phyloP scores from a whole-genome alignment of 2,113 vertebrate genomes.

The Melanerpes aurifrons region DNA sequence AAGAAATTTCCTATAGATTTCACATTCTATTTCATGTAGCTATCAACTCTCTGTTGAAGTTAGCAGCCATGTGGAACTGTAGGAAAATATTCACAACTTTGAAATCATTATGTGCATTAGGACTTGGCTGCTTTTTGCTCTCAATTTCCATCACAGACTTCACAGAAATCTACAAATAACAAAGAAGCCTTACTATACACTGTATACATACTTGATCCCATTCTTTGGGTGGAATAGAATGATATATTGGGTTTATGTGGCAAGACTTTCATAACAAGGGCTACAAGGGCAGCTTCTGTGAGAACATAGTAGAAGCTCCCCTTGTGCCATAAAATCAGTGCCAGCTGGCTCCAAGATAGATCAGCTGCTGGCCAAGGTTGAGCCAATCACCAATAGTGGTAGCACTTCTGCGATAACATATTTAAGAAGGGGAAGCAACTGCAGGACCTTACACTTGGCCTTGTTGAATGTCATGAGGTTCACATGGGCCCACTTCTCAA shows the following conservation, averaged over 20 bases:
- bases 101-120: background rate
- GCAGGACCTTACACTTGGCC: too few relatives aligned
- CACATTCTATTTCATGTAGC: background rate
- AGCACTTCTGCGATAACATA: background rate
- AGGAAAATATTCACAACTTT: background rate
- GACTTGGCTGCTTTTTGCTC: background rate
- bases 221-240: background rate
- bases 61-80: background rate
- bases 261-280: background rate
- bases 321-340: background rate
- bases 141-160: background rate
- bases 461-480: too few relatives aligned
- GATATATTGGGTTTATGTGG: background rate
- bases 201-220: background rate
- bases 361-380: too few relatives aligned
- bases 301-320: background rate
- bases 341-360: too few relatives aligned
- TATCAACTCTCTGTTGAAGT: background rate
- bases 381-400: background rate
- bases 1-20: background rate
- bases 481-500: too few relatives aligned
- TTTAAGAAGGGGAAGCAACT: background rate
- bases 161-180: background rate
- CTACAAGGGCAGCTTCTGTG: background rate
- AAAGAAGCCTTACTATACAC: background rate